Evolutionary conservation across 2,113 vertebrate species (phyloP), one percentile per base, ranked within the genome.

Genomic region (Serinus canaria): DNA sequence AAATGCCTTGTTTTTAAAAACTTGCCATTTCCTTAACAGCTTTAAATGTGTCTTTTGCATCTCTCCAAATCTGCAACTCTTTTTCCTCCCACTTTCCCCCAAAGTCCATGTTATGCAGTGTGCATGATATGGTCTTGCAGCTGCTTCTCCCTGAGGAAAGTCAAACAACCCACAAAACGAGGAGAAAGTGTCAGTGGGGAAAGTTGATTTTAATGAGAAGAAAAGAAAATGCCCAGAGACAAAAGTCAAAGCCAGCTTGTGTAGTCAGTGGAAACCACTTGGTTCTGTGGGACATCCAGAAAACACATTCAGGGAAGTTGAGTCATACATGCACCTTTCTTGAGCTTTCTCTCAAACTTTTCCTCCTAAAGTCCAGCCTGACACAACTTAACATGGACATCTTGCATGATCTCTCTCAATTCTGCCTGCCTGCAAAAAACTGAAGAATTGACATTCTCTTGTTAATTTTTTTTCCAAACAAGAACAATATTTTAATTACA

Each of bases 1-100:
- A 89, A 95, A 90, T 55, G 75, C 75, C 66, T 91, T 83, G 46
- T 87, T 95, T 91, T 87, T 55, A 75, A 95, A 92, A 87, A 21
- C 66, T 58, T 87, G 44, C 66, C 21, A 22, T 75, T 96, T 94
- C 39, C 62, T 56, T 77, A 85, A 88, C 58, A 85, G 58, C 41
- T 96, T 95, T 92, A 58, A 90, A 79, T 47, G 25, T 63, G 73
- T 67, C 44, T 75, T 94, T 79, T 75, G 47, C 49, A 60, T 87
- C 62, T 92, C 55, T 82, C 70, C 58, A 66, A 81, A 82, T 63
- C 30, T 49, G 50, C 35, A 69, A 53, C 70, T 9, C 49, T 30
- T 85, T 75, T 82, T 46, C 75, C 58, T 84, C 78, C 89, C 74
- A 58, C 84, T 27, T 82, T 56, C 47, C 59, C 62, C 84, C 27